These are phyloP conservation scores for Proisotoma minuta DNA, from an alignment of 2,888 invertebrate species.

Conservation along the genomic window DNA sequence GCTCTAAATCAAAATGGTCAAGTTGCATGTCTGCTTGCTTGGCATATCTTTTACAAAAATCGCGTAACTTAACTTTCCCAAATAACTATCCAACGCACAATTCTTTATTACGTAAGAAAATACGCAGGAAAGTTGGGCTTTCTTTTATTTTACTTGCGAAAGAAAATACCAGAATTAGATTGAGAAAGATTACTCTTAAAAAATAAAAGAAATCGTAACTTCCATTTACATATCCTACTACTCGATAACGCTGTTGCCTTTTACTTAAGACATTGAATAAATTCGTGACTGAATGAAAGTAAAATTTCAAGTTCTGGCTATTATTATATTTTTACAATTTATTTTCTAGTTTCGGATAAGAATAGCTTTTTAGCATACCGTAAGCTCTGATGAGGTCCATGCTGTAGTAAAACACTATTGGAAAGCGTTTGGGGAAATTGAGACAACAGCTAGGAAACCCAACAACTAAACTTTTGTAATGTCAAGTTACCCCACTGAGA, in stretches of 20 bases:
- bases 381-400: too few relatives aligned
- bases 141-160: background rate
- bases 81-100: background rate
- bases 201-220: background rate
- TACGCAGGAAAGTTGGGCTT: background rate
- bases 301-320: too few relatives aligned
- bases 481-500: too few relatives aligned
- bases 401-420: too few relatives aligned
- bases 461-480: too few relatives aligned
- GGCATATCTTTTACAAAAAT: background rate
- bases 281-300: too few relatives aligned
- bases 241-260: constrained; percentile 10
- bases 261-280: too few relatives aligned
- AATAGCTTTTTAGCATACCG: too few relatives aligned
- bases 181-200: background rate
- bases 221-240: background rate
- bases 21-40: constrained; percentile 5
- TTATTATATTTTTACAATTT: too few relatives aligned
- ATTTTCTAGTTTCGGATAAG: too few relatives aligned
- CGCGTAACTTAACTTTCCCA: background rate
- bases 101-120: background rate
- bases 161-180: background rate
- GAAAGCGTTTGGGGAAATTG: too few relatives aligned
- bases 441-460: too few relatives aligned
- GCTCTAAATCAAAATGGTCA: background rate